Conservation (phyloP, 2,797 vertebrate species). For the Sibirionetta formosa region DNA sequence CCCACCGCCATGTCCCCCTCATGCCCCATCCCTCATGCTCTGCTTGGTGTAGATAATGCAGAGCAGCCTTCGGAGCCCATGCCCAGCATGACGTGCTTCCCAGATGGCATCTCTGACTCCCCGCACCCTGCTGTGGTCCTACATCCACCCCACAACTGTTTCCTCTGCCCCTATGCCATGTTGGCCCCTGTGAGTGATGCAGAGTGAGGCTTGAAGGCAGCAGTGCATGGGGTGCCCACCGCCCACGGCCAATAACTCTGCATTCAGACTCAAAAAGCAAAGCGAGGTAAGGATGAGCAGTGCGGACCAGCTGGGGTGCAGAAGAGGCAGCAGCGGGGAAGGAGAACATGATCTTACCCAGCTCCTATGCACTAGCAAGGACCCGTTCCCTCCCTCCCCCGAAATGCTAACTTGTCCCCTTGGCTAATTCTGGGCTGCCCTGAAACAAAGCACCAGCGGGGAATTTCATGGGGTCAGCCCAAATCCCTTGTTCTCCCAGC, state of each 20-base stretch:
- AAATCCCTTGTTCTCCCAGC: constrained; percentile 29
- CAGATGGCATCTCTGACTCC: too few relatives aligned
- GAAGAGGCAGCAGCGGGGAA: not conserved
- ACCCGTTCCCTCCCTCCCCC: not conserved
- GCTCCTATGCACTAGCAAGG: not conserved
- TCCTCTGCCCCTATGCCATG: too few relatives aligned
- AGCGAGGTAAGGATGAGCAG: not conserved
- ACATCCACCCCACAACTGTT: too few relatives aligned
- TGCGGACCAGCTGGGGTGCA: not conserved
- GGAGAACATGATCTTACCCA: not conserved
- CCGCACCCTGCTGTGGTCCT: too few relatives aligned
- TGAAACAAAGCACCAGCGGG: constrained; percentile 1
- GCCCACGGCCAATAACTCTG: not conserved
- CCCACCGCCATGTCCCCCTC: too few relatives aligned
- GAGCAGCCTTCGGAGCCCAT: not conserved
- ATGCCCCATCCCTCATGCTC: not conserved
- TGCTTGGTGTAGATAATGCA: not conserved
- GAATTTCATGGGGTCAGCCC: not conserved
- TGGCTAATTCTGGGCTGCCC: not conserved
- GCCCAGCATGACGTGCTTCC: too few relatives aligned
- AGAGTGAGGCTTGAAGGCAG: not conserved
- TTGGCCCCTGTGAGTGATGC: not conserved
- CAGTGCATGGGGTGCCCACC: not conserved
- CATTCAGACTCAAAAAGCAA: not conserved
- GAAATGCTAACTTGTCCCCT: not conserved